A percentile compares a stretch with the other conserved stretches of the same genome.
Conservation (phyloP, 2,797 vertebrate species). For the Scolopax bukidnonensis region DNA sequence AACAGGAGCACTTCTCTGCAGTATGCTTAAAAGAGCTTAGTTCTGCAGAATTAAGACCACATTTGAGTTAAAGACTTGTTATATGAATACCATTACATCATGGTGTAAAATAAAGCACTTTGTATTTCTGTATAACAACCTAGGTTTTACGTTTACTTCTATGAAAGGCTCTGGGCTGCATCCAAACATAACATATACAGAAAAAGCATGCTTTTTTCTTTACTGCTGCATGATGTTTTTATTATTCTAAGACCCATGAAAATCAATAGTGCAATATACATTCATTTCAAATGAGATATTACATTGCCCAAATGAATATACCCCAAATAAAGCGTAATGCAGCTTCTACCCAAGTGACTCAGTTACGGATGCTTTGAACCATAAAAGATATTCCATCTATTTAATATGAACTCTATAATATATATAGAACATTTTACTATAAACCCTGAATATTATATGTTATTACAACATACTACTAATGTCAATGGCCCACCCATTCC, state of each 20-base stretch:
- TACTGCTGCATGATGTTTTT: constrained; percentile 22
- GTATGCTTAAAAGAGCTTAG: neutral
- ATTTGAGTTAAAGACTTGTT: constrained; percentile 1
- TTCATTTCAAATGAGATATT: constrained; percentile 38
- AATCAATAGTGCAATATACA: constrained; percentile 50
- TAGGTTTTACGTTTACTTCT: constrained; percentile 39
- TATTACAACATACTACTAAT: neutral
- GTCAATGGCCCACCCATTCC: neutral
- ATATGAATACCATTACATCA: neutral
- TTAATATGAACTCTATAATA: neutral
- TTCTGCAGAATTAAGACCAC: neutral
- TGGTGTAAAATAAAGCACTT: constrained; percentile 9
- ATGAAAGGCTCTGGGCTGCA: neutral
- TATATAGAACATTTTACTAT: neutral
- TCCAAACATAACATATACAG: neutral
- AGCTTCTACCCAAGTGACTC: neutral
- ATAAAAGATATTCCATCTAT: neutral
- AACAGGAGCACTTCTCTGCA: neutral
- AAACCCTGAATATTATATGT: neutral
- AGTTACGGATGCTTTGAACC: neutral
- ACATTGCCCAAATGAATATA: constrained; percentile 5
- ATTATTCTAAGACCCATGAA: constrained; percentile 36
- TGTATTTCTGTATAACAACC: constrained; percentile 12
- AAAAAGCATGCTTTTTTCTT: neutral
- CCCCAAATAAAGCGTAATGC: neutral